phyloP scores from a whole-genome alignment of 1,140 invertebrate genomes.

The Lutraria rhynchaena region DNA sequence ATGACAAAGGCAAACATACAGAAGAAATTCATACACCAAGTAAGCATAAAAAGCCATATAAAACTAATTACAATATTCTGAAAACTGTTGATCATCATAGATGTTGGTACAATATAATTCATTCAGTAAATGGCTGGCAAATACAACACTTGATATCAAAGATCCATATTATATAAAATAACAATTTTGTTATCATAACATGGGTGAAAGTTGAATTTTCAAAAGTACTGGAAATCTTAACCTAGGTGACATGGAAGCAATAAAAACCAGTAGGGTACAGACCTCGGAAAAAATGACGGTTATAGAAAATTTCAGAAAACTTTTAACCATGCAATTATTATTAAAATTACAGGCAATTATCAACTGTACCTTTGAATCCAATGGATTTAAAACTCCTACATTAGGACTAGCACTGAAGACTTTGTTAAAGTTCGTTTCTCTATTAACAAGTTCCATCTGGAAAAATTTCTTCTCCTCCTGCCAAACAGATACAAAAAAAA shows the following conservation, averaged over 20 bases:
- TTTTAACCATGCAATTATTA: background rate
- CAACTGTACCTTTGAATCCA: conserved; percentile 71
- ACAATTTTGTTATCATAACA: background rate
- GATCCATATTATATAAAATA: background rate
- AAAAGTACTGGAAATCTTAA: no score
- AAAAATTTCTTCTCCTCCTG: conserved; percentile 82
- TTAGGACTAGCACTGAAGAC: conserved; percentile 80
- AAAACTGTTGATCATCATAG: no score
- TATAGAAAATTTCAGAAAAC: no score
- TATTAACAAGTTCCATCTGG: conserved; percentile 82
- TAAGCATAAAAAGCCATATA: no score
- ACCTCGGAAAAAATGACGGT: no score
- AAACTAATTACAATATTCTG: no score
- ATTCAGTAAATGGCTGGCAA: background rate
- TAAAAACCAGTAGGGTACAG: no score
- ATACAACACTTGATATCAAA: background rate
- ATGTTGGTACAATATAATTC: background rate
- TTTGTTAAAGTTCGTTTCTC: conserved; percentile 83
- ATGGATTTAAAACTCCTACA: conserved; percentile 81
- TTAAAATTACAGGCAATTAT: no score
- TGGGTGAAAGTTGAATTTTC: no score
- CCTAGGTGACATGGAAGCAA: no score
- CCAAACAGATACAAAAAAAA: conserved; percentile 17
- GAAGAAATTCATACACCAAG: no score
- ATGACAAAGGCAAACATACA: no score